Conservation (phyloP, 2,113 vertebrate genomes). For the Smithornis capensis region DNA sequence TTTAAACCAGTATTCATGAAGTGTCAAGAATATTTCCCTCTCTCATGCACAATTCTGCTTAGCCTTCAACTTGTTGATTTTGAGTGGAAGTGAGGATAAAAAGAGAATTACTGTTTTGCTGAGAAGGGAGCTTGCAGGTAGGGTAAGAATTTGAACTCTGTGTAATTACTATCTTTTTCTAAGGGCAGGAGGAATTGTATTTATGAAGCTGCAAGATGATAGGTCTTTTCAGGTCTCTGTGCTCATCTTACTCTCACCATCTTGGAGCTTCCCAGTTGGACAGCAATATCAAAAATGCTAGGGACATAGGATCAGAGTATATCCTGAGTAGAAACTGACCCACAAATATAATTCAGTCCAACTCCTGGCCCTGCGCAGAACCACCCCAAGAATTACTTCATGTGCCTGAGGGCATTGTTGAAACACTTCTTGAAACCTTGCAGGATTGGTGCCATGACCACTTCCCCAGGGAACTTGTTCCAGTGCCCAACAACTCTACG, state of each 20-base stretch:
- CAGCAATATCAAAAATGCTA: background rate
- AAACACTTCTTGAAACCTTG: background rate
- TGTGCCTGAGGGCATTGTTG: background rate
- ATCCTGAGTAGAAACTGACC: background rate
- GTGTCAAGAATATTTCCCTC: background rate
- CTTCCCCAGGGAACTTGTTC: background rate
- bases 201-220: background rate
- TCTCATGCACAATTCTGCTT: background rate
- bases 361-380: background rate
- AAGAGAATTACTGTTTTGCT: background rate
- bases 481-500: too few species aligned
- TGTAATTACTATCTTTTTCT: background rate
- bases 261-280: background rate
- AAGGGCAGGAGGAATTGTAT: background rate
- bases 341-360: background rate
- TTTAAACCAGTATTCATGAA: background rate
- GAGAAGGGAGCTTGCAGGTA: background rate
- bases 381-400: background rate
- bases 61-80: background rate
- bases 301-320: background rate
- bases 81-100: background rate
- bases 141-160: background rate
- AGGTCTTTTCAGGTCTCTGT: background rate
- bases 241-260: background rate
- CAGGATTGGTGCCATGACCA: background rate